phyloP scores from a whole-genome alignment of 2,888 invertebrate genomes.

The Lasiommata megera region DNA sequence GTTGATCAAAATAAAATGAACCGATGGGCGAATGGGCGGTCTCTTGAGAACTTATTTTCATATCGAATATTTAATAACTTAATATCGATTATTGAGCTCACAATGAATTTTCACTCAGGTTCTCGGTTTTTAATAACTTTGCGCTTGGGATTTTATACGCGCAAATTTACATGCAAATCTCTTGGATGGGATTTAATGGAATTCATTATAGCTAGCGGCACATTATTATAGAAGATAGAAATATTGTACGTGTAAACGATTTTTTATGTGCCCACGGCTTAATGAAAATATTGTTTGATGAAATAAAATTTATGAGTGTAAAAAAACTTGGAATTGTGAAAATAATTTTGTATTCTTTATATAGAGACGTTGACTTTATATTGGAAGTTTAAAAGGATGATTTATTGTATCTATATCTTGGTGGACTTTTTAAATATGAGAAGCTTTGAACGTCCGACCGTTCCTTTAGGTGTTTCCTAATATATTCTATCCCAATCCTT shows the following conservation, averaged over 20 bases:
- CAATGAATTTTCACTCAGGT: constrained; percentile 30
- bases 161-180: constrained; percentile 30
- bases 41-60: constrained; percentile 31
- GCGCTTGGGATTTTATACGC: constrained; percentile 24
- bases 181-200: constrained; percentile 24
- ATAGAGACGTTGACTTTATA: no score
- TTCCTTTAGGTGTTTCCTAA: no score
- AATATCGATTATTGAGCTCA: constrained; percentile 33
- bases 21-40: constrained; percentile 27
- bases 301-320: background rate
- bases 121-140: constrained; percentile 27
- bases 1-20: constrained; percentile 33
- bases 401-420: no score
- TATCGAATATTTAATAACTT: constrained; percentile 34
- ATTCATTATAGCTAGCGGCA: constrained; percentile 24
- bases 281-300: background rate
- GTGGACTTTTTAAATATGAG: no score
- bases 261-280: background rate
- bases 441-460: no score
- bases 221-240: constrained; percentile 14
- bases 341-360: background rate
- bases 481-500: no score
- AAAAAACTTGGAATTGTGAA: background rate
- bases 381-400: no score
- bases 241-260: background rate